Percentiles rank a stretch among this genome's conserved stretches.
phyloP scores from a whole-genome alignment of 1,140 invertebrate genomes.

The Tetramorium alpestre region DNA sequence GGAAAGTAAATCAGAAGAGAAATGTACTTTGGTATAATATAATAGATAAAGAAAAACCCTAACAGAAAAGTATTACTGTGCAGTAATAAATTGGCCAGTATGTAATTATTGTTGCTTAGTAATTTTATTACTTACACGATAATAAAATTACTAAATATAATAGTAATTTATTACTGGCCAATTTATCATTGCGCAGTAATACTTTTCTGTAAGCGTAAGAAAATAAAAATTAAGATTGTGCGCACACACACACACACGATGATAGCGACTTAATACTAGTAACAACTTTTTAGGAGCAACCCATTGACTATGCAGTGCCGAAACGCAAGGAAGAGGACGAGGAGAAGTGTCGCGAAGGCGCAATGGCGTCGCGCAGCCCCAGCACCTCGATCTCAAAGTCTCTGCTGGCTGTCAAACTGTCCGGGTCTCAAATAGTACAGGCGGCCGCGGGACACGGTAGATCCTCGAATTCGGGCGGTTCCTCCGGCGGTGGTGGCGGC shows the following conservation, averaged over 20 bases:
- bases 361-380: constrained; percentile 86
- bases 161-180: no score
- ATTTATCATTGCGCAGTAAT: no score
- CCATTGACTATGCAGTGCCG: constrained; percentile 95
- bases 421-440: constrained; percentile 81
- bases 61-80: no score
- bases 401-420: constrained; percentile 81
- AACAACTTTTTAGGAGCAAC: constrained; percentile 90
- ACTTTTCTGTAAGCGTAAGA: background rate
- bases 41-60: background rate
- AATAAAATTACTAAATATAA: no score
- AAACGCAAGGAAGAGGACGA: constrained; percentile 90
- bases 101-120: no score
- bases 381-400: constrained; percentile 84
- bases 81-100: no score
- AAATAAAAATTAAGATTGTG: background rate
- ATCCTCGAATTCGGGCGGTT: constrained; percentile 83
- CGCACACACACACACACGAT: no score
- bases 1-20: no score
- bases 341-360: constrained; percentile 87
- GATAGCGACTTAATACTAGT: background rate
- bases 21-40: no score
- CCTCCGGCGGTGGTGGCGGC: constrained; percentile 78
- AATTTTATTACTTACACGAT: no score
- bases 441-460: constrained; percentile 92